Conservation (phyloP, 2,888 invertebrate species). For the Vandiemenella viatica region DNA sequence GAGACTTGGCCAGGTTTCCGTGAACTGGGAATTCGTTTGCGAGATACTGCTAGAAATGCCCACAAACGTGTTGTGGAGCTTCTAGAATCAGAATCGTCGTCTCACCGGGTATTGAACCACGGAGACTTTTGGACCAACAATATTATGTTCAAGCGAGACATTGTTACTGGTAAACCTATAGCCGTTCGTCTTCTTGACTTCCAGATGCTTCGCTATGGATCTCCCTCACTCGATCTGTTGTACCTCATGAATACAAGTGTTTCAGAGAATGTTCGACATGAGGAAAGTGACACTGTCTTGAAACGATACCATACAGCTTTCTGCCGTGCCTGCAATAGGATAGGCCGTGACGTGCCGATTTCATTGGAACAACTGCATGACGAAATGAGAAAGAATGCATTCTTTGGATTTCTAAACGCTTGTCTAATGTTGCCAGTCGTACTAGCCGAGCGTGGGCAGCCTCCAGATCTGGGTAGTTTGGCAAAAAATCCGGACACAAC, state of each 20-base stretch:
- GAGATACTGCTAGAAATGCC: not conserved
- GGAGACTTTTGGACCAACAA: slow-evolving; percentile 11
- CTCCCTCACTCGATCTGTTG: slow-evolving; percentile 8
- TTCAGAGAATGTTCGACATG: slow-evolving; percentile 1
- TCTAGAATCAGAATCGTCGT: not conserved
- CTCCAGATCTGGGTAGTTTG: slow-evolving; percentile 6
- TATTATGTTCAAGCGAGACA: slow-evolving; percentile 6
- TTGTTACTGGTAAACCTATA: slow-evolving; percentile 14
- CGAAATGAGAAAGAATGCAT: slow-evolving; percentile 5
- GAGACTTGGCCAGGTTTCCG: slow-evolving; percentile 3
- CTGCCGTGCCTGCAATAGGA: not conserved
- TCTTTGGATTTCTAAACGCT: slow-evolving; percentile 7
- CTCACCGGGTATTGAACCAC: slow-evolving; percentile 6
- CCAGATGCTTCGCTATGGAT: slow-evolving; percentile 9
- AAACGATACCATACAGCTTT: not conserved
- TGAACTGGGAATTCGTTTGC: not conserved
- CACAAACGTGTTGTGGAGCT: not conserved
- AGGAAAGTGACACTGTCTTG: not conserved
- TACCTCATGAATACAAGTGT: slow-evolving; percentile 11
- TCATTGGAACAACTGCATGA: not conserved
- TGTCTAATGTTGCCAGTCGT: slow-evolving; percentile 9
- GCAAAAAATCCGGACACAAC: not conserved
- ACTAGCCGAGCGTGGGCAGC: slow-evolving; percentile 3
- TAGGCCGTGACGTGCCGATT: not conserved
- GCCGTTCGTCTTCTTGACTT: slow-evolving; percentile 12